Evolutionary conservation across 1,140 invertebrate genomes (phyloP), one percentile per base, ranked within the genome.

Genomic region (Whitmania pigra): DNA sequence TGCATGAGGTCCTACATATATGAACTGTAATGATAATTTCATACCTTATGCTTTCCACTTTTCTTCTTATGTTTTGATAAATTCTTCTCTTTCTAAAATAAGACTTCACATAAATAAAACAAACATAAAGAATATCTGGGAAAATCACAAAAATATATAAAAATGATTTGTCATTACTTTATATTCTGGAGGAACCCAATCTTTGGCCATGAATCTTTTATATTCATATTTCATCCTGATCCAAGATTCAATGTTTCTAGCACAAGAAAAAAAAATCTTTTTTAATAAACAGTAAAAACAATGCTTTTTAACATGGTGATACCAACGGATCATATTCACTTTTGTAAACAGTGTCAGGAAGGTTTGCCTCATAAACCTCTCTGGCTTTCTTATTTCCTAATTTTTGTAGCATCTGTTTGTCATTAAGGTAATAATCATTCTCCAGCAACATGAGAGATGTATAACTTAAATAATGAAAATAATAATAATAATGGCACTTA

Each of bases 401-500:
- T 70, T 70, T 36, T 53, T 70, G 69, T 22, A 70, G 31, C 69
- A 70, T 53, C 69, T 70, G 25, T 49, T 53, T 22, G 43, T 13
- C 20, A 7, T 31, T 31, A 31, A 31, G 27, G 27, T n/a, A 68
- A 68, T 29, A 22, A 40, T 29, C 7, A 25, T 53, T 22, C 17
- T 53, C 13, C 43, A 31, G 18, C 7, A 17, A 40, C 1, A 69
- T 70, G 7, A 68, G 9, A n/a, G 5, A 1, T 17, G 36, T 20
- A 70, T 18, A 9, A 53, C 25, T 70, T 53, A 36, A 68, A 31
- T 31, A 36, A 36, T 31, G n/a, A 31, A 68, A 25, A 68, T 31
- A 2, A 40, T 15, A 29, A 40, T 15, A 29, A 3, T 31, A 67
- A 43, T 22, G 5, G 13, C 18, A 71, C 77, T 75, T 76, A 81